Percentiles rank a stretch among this genome's conserved stretches.
Conservation (phyloP, 2,888 invertebrate species). For the Eristalis pertinax region DNA sequence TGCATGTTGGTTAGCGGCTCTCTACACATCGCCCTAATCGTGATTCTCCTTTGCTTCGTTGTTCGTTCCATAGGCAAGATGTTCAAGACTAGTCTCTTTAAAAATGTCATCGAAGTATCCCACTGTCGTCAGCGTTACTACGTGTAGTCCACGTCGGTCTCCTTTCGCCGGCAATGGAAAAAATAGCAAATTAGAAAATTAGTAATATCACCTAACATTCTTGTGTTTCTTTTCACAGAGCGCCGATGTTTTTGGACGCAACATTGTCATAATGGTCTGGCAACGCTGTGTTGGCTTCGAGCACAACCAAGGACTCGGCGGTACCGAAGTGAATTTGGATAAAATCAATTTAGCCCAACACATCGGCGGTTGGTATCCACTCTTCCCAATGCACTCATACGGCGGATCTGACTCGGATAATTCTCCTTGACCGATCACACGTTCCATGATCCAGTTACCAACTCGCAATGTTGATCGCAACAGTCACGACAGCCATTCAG, state of each 20-base stretch:
- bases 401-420: conserved; percentile 85
- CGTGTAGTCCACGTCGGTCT: too few relatives aligned
- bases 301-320: conserved; percentile 91
- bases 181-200: too few relatives aligned
- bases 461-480: conserved; percentile 14
- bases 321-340: conserved; percentile 92
- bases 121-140: too few relatives aligned
- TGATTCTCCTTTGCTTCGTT: too few relatives aligned
- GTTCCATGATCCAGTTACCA: conserved; percentile 11
- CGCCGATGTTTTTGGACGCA: conserved; percentile 89
- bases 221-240: conserved; percentile 81
- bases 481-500: conserved; percentile 5
- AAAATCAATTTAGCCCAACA: conserved; percentile 88
- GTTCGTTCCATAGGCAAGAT: too few relatives aligned
- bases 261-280: conserved; percentile 95
- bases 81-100: too few relatives aligned
- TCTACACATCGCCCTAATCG: too few relatives aligned
- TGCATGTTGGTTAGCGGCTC: too few relatives aligned
- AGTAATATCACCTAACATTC: too few relatives aligned
- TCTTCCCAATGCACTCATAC: conserved; percentile 93
- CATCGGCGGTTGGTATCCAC: conserved; percentile 94
- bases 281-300: conserved; percentile 94
- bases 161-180: too few relatives aligned
- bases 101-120: too few relatives aligned
- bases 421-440: conserved; percentile 82